phyloP scores from a whole-genome alignment of 2,797 vertebrate genomes.

The Mus caroli region DNA sequence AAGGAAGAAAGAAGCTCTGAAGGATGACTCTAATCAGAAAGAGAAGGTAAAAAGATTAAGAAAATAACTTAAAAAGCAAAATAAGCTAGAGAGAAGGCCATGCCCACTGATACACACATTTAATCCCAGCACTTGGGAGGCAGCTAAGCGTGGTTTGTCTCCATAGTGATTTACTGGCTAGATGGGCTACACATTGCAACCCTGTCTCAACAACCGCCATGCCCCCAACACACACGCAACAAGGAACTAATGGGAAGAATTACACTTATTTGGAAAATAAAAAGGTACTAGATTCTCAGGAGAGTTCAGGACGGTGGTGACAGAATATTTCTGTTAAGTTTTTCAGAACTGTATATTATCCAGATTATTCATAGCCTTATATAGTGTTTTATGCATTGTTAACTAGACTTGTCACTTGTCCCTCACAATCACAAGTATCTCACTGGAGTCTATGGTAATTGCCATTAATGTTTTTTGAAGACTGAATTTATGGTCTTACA shows the following conservation, averaged over 20 bases:
- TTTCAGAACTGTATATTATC: constrained; percentile 18
- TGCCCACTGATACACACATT: not conserved
- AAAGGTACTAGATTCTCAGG: constrained; percentile 4
- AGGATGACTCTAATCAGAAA: constrained; percentile 89
- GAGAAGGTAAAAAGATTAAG: constrained; percentile 87
- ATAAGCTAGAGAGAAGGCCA: not conserved
- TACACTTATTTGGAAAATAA: not conserved
- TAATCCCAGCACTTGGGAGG: not conserved
- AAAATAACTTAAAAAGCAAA: constrained; percentile 2
- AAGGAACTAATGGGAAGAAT: not conserved
- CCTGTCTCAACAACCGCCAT: not conserved
- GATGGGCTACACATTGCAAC: not conserved
- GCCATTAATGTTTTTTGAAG: not conserved
- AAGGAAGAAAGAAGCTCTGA: constrained; percentile 91
- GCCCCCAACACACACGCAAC: not conserved
- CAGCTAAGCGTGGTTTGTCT: not conserved
- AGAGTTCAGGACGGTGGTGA: constrained; percentile 13
- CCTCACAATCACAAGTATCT: not conserved
- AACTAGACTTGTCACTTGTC: constrained; percentile 2
- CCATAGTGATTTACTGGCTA: not conserved
- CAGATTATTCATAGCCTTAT: not conserved
- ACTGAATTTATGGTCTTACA: not conserved
- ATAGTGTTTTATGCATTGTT: not conserved
- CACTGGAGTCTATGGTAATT: not conserved
- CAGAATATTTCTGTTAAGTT: constrained; percentile 38